phyloP scores from a whole-genome alignment of 2,888 invertebrate species.

The Rhamnusium bicolor region DNA sequence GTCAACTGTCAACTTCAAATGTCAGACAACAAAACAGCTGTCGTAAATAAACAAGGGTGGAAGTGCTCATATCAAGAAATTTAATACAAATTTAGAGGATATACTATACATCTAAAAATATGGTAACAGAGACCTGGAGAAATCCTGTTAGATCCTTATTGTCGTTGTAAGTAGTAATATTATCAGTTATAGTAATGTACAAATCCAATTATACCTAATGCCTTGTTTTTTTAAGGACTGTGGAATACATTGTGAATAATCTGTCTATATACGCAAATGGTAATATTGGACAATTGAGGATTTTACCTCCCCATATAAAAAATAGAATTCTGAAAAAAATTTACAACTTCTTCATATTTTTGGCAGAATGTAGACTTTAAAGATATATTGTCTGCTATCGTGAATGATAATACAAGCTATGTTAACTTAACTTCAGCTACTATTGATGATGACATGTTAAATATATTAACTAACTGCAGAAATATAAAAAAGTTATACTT shows the following conservation, averaged over 20 bases:
- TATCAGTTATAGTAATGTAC: background rate
- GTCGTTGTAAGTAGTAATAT: slow-evolving; percentile 3
- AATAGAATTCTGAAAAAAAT: slow-evolving; percentile 61
- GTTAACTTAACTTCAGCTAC: slow-evolving; percentile 62
- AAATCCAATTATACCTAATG: too few relatives aligned
- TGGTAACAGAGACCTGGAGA: slow-evolving; percentile 14
- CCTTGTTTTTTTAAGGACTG: slow-evolving; percentile 42
- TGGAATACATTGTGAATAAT: slow-evolving; percentile 58
- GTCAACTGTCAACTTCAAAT: too few relatives aligned
- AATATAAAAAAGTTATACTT: slow-evolving; percentile 62
- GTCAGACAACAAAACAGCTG: too few relatives aligned
- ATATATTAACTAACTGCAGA: slow-evolving; percentile 57
- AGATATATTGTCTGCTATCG: slow-evolving; percentile 55
- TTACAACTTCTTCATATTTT: slow-evolving; percentile 55
- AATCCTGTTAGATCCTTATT: slow-evolving; percentile 14
- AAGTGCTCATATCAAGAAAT: too few relatives aligned
- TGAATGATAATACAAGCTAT: slow-evolving; percentile 59
- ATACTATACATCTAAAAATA: background rate
- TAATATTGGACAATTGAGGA: slow-evolving; percentile 48
- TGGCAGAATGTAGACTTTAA: slow-evolving; percentile 58
- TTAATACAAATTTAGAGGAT: too few relatives aligned
- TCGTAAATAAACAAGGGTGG: too few relatives aligned
- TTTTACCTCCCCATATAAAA: slow-evolving; percentile 61
- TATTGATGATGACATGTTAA: slow-evolving; percentile 63
- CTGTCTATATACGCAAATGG: slow-evolving; percentile 46